Evolutionary conservation across 1,140 invertebrate genomes (phyloP), one percentile per base, ranked within the genome.

Genomic region (Tetraneura akinire): DNA sequence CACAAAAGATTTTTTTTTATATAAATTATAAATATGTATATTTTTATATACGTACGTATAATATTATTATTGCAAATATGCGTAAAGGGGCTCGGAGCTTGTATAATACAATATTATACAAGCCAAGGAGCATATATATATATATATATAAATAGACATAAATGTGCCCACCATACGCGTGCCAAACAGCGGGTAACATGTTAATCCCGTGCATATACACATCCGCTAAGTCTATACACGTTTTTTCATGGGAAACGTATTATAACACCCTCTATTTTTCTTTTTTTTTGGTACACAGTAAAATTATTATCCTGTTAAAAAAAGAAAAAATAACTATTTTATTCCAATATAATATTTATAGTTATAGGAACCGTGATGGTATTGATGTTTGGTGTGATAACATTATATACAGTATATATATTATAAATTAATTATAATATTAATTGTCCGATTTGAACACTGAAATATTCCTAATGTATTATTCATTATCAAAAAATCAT

Each of bases 151-250:
- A 66, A 66, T 13, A 74, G 23, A 57, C n/a, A n/a, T 55, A 74
- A 62, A 78, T 62, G 21, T 78, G 74, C 55, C 55, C 23, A 60
- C 74, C 74, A 45, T 62, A 78, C 74, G 74, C 74, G 74, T 78
- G 74, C 74, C 74, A 78, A 78, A 78, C 74, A 78, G 74, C 74
- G 74, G 74, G 74, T 78, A 78, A 78, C 55, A 42, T 78, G 74
- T 78, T 78, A 78, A 78, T 78, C 74, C 74, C 10, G 32, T 8
- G 55, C 51, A 21, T 57, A 14, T 42, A 42, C 55, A 78, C 74
- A 78, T 78, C 49, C 53, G 74, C 37, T 42, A 13, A 55, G 55
- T 29, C 55, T 55, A n/a, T n/a, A n/a, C n/a, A 60, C 74, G 42
- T 62, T 14, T 78, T 78, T 78, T 78, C 74, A 62, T 62, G 55